Base-by-base conservation (phyloP, 2,113 vertebrate species). In the Pimephales promelas region DNA sequence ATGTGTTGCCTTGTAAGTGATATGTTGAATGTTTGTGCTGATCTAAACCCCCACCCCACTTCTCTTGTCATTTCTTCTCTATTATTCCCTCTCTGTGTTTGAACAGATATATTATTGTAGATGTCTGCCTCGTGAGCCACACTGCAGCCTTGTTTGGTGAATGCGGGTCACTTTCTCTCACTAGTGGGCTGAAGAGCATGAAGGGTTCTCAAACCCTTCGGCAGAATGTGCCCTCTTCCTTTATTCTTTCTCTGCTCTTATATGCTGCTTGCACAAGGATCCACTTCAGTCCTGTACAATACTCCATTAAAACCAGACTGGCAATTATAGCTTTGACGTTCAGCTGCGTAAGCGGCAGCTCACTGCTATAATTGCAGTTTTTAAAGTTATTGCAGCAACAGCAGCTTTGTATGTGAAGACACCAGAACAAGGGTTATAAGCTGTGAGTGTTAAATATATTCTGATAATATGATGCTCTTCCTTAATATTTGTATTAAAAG, bases 301-400 rank as follows among this genome's bases (percentile, higher is more conserved):
- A 26, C 59, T 77, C 40, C 57, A 74, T 79, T 72, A 70, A 84
- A 61, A 40, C 40, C 76, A 71, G n/a, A 47, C 75, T 83, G 59
- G 68, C 49, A 78, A 49, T 52, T 9, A 66, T 24, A 49, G 45
- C 20, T 24, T 22, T 36, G 66, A 75, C 16, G 34, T 66, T 74
- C 34, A 5, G 56, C 68, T 74, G 34, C 34, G 28, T 72, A 74
- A 83, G 64, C 62, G n/a, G 40, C 59, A 36, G 36, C 16, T 56
- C 68, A 31, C 40, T 52, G 54, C 47, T 57, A 24, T 45, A 74
- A 54, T 66, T 79, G 20, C 31, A 36, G 6, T 49, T 26, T 80
- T 71, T 81, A 43, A 84, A 61, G 70, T 68, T 47, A 26, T 81
- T 28, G 22, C 16, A 11, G 14, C 20, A 74, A 43, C 54, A 84